Base-by-base conservation (phyloP, 2,888 invertebrate genomes). In the Carabus problematicus region DNA sequence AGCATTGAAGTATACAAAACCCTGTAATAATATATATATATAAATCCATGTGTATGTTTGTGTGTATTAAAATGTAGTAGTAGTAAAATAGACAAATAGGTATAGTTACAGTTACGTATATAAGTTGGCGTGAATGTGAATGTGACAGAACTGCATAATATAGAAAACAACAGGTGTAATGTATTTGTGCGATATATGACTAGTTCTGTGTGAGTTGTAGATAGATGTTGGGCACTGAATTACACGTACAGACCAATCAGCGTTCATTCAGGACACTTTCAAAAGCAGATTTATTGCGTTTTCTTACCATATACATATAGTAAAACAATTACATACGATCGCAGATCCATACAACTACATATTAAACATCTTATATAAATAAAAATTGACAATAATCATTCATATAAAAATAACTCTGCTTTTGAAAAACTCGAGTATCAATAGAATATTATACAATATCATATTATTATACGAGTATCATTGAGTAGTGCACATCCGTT, bases 331-430 rank as follows among this genome's bases (percentile, higher is more conserved):
- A 52, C 52, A 67, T 63, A 40, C 64, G 55, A 64, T 64, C 64
- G 29, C 64, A 64, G 64, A 55, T 64, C 56, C 64, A 64, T 64
- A 64, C 64, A 41, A 55, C 39, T 64, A 55, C 52, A 19, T 29
- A 39, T 52, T 67, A 64, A 67, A 56, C 41, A 60, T 67, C 59
- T 67, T 67, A 67, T 67, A 67, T 67, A 67, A 59, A 59, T 67
- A 67, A 67, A 67, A 67, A 67, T 67, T 67, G 67, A 67, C 67
- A 60, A 56, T 60, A 60, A 67, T 67, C 67, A 60, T 60, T 54
- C 67, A 67, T 67, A 67, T 67, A 67, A 67, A 67, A 67, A 67
- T 67, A 67, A 67, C 67, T 67, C 67, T 67, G 67, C 67, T 67
- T 67, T 67, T 67, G 67, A 67, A 67, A 67, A 60, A 60, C 60